These are phyloP conservation scores for Hypomesus transpacificus DNA, from an alignment of 2,113 vertebrate genomes.

Conservation along the genomic window DNA sequence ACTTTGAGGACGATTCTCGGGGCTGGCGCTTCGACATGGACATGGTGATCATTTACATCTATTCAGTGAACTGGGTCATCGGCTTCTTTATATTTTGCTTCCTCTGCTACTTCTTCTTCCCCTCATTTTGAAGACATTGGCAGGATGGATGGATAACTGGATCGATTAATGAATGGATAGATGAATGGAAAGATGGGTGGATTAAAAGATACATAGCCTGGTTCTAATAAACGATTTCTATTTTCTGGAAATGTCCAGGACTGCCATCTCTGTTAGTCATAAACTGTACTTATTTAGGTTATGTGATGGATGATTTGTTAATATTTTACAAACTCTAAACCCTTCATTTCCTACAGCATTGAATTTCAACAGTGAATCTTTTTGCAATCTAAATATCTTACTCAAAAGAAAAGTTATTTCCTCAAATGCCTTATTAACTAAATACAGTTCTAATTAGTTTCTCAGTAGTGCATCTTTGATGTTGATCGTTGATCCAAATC, in stretches of 20 bases:
- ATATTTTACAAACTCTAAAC: neutral
- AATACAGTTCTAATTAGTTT: neutral
- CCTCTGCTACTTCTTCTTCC: slow-evolving; percentile 86
- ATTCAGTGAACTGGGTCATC: slow-evolving; percentile 93
- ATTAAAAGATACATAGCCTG: neutral
- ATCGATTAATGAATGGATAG: neutral
- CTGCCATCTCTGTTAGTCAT: neutral
- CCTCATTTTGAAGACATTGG: slow-evolving; percentile 54
- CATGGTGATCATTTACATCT: slow-evolving; percentile 94
- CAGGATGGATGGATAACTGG: neutral
- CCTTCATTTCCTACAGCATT: too few relatives aligned
- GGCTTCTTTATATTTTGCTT: slow-evolving; percentile 90
- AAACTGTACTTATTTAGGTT: too few relatives aligned
- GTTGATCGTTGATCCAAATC: neutral
- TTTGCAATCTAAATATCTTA: neutral
- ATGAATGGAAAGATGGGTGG: neutral
- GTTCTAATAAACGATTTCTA: too few relatives aligned
- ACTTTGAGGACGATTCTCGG: slow-evolving; percentile 79
- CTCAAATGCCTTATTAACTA: slow-evolving; percentile 1
- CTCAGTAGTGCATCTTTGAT: slow-evolving; percentile 12
- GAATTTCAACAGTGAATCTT: neutral
- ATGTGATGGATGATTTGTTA: too few relatives aligned
- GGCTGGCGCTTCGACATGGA: slow-evolving; percentile 92
- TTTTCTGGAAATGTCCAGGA: too few relatives aligned
- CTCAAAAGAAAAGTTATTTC: neutral